Evolutionary conservation across 2,888 invertebrate genomes (phyloP), one percentile per base, ranked within the genome.

Genomic region (Strigamia crassipes): DNA sequence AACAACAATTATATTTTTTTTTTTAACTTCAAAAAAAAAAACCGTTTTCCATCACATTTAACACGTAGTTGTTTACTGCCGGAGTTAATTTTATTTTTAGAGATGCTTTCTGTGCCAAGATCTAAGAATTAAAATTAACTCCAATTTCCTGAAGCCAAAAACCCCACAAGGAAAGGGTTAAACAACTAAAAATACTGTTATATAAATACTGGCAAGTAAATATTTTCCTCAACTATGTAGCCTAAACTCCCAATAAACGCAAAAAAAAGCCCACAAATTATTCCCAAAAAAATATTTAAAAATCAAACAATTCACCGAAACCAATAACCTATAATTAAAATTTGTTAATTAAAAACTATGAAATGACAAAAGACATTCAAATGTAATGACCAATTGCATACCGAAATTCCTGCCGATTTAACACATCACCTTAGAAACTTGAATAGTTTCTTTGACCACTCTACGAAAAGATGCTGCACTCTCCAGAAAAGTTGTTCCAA

Each of bases 61-160:
- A 61, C 46, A 46, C 46, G n/a, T 46, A 13, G 23, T 61, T 61
- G 61, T 61, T 61, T 61, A 61, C 21, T 23, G 23, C 3, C 18
- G 9, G 5, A 61, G n/a, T 61, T 21, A 61, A 61, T 23, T 61
- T 61, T 61, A 61, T 61, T 61, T 61, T 61, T 61, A 61, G 61
- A 61, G 18, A 23, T 61, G 61, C 18, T 61, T 18, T 51, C 15
- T 6, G 61, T 61, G 61, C 61, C 61, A 61, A 61, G 21, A 61
- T 23, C 12, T 18, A 23, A 61, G 61, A 61, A 61, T 61, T 61
- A 61, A 61, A 61, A 61, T 61, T 61, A 61, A 61, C 61, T 61
- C n/a, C 61, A 61, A 61, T 61, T 61, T 61, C 61, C 61, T 61
- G 61, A 61, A 61, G 61, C 61, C 61, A 61, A 61, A 61, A 61